Evolutionary conservation across 2,797 vertebrate genomes (phyloP).

Genomic region (Hybognathus amarus): DNA sequence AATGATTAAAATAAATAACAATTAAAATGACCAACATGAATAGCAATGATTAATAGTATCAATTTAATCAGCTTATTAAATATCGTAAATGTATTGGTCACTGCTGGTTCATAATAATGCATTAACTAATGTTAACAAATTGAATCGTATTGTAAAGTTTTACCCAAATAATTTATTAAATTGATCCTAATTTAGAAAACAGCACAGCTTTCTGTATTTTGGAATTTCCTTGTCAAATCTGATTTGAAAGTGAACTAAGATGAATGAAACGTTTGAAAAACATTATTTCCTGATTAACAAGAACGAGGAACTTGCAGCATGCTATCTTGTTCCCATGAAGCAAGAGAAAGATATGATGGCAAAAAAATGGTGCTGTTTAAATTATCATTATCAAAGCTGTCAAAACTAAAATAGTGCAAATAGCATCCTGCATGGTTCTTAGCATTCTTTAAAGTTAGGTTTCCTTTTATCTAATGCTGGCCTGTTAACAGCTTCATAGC

Average conservation of each 20-base stretch:
- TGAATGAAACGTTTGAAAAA: not conserved
- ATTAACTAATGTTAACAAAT: not conserved
- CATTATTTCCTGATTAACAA: not conserved
- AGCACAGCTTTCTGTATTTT: not conserved
- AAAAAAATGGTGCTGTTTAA: not conserved
- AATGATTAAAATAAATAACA: not conserved
- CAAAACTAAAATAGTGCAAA: slow-evolving; percentile 19
- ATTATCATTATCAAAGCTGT: slow-evolving; percentile 30
- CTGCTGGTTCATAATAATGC: not conserved
- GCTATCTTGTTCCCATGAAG: slow-evolving; percentile 12
- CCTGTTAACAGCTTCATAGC: slow-evolving; percentile 32
- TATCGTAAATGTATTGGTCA: not conserved
- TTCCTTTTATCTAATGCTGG: slow-evolving; percentile 15
- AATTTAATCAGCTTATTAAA: not conserved
- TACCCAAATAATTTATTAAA: not conserved
- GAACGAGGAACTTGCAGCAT: slow-evolving; percentile 19
- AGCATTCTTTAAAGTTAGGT: slow-evolving; percentile 24
- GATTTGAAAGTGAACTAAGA: not conserved
- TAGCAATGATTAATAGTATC: not conserved
- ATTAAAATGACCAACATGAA: not conserved
- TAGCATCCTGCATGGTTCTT: slow-evolving; percentile 1
- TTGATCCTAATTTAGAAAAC: not conserved
- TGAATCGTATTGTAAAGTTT: not conserved
- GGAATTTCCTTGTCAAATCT: not conserved
- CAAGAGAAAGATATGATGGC: slow-evolving; percentile 20